Conservation (phyloP, 2,113 vertebrate species). For the Candoia aspera region DNA sequence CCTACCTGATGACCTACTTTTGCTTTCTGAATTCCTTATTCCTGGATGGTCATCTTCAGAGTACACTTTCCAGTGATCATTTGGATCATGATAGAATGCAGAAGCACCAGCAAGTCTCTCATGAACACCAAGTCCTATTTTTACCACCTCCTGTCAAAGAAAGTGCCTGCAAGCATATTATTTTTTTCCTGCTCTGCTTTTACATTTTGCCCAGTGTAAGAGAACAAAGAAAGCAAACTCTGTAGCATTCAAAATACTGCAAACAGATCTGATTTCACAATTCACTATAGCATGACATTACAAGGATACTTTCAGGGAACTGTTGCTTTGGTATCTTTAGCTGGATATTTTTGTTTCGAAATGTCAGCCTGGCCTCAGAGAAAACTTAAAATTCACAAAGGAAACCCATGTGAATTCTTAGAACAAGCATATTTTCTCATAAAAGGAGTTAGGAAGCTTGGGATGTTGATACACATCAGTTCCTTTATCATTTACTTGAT, state of each 20-base stretch:
- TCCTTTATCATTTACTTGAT: neutral
- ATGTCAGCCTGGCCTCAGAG: slow-evolving; percentile 6
- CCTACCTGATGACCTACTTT: neutral
- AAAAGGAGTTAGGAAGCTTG: too few species aligned
- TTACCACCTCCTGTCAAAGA: neutral
- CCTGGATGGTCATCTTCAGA: neutral
- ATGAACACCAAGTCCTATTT: neutral
- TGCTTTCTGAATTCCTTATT: neutral
- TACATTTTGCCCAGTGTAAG: neutral
- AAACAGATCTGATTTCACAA: slow-evolving; percentile 1
- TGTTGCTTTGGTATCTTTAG: neutral
- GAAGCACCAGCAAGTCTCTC: neutral
- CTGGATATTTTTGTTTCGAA: neutral
- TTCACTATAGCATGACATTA: neutral
- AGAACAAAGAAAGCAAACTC: neutral
- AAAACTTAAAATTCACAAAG: neutral
- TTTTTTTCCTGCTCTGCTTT: neutral
- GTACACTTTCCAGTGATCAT: neutral
- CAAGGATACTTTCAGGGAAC: neutral
- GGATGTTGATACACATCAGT: neutral
- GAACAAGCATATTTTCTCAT: neutral
- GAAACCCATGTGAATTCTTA: neutral
- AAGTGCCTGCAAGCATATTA: neutral
- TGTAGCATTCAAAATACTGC: neutral
- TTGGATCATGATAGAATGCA: neutral